Percentiles rank a stretch among this genome's conserved stretches.
phyloP scores from a whole-genome alignment of 2,797 vertebrate genomes.

The Alfaro cultratus region DNA sequence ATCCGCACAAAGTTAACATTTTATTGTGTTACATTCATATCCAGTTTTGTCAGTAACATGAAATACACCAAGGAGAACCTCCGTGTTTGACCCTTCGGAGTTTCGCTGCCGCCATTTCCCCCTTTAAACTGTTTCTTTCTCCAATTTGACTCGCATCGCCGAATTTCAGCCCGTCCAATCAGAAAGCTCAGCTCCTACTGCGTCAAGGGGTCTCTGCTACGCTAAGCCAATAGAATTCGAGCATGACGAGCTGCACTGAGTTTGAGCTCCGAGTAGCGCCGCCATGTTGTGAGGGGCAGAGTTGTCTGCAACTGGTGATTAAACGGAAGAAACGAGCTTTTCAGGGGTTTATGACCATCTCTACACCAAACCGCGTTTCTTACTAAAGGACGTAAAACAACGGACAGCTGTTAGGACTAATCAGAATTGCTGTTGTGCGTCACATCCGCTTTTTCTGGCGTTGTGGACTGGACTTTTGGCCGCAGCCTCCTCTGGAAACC shows the following conservation, averaged over 20 bases:
- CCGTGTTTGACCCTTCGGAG: background rate
- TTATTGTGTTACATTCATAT: background rate
- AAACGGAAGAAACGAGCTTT: background rate
- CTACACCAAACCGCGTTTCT: fast-evolving
- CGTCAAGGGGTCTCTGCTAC: fast-evolving
- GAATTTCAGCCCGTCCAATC: slow-evolving; percentile 33
- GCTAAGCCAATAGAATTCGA: slow-evolving; percentile 23
- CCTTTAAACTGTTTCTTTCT: slow-evolving; percentile 39
- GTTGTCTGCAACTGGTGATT: background rate
- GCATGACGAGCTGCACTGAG: background rate
- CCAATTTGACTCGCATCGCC: background rate
- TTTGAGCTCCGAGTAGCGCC: background rate
- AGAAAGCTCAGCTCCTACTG: background rate
- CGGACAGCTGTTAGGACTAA: slow-evolving; percentile 2
- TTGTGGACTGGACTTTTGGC: no score
- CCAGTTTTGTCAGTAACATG: background rate
- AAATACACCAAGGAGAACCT: no score
- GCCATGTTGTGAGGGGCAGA: background rate
- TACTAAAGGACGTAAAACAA: fast-evolving
- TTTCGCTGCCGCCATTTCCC: slow-evolving; percentile 23
- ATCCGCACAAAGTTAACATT: background rate
- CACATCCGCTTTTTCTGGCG: no score
- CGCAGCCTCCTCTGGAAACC: no score
- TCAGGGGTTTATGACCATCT: background rate
- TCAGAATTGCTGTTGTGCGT: no score